These are phyloP conservation scores for Pomatorhinus ruficollis DNA, from an alignment of 2,113 vertebrate species.

Conservation along the genomic window DNA sequence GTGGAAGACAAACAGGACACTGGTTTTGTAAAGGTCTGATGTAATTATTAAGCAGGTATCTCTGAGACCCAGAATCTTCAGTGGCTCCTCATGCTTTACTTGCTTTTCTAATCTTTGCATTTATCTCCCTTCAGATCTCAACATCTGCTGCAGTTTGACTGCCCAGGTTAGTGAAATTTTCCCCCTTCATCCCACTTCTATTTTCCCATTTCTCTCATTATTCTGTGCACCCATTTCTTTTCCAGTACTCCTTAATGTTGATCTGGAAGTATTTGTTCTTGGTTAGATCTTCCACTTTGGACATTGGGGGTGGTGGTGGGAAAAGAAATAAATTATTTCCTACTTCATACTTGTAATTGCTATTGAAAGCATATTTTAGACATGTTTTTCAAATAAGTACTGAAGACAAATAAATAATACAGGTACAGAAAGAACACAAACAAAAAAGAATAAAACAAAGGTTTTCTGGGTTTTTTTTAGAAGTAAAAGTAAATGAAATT, in stretches of 20 bases:
- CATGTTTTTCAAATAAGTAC: neutral
- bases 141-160: constrained; percentile 78
- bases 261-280: constrained; percentile 23
- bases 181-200: constrained; percentile 21
- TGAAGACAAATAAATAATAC: neutral
- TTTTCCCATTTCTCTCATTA: constrained; percentile 11
- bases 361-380: neutral
- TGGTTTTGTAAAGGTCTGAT: neutral
- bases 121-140: constrained; percentile 81
- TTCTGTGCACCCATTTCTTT: neutral
- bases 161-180: constrained; percentile 74
- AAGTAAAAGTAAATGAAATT: neutral
- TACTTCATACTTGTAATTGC: neutral
- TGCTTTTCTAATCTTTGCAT: constrained; percentile 78
- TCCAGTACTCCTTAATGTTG: constrained; percentile 28
- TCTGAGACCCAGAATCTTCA: constrained; percentile 15
- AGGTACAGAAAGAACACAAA: neutral
- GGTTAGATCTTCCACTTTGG: neutral
- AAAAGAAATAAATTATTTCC: neutral
- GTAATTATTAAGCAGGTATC: neutral
- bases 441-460: neutral
- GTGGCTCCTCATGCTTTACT: constrained; percentile 55
- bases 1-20: neutral
- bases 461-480: neutral
- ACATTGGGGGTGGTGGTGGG: neutral